Percentiles rank a stretch among this genome's conserved stretches.
Conservation (phyloP, 2,113 vertebrate species). For the Agelaius phoeniceus region DNA sequence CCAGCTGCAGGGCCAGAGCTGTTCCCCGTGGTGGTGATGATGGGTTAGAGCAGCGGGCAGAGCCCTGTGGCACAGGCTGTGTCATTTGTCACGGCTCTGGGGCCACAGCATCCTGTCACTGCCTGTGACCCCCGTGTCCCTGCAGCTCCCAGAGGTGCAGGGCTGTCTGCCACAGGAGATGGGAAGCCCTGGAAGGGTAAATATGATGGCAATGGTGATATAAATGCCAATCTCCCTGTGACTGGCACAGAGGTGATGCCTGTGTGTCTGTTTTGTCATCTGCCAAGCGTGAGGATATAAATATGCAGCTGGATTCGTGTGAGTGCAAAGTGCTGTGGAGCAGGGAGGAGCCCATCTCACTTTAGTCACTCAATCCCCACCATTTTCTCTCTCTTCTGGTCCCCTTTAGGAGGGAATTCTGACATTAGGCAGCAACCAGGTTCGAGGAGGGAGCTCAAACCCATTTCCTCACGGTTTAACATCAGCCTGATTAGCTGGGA, state of each 20-base stretch:
- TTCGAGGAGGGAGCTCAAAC: accelerated
- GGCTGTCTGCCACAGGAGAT: accelerated
- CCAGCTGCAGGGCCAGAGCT: not conserved
- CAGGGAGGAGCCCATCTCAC: not conserved
- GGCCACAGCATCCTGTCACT: not conserved
- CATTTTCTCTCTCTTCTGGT: not conserved
- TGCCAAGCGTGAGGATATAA: not conserved
- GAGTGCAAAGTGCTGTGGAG: not conserved
- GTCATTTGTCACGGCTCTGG: not conserved
- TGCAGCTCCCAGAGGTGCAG: not conserved
- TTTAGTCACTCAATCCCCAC: not conserved
- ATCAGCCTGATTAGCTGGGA: not conserved
- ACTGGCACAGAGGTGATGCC: not conserved
- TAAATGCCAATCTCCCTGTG: not conserved
- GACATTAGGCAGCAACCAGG: not conserved
- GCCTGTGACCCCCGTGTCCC: not conserved
- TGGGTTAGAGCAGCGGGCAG: not conserved
- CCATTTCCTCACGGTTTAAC: not conserved
- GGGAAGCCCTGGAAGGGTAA: not conserved
- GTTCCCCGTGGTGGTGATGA: not conserved
- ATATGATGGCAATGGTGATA: too few relatives aligned
- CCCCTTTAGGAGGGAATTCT: not conserved
- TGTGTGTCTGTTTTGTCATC: not conserved
- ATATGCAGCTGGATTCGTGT: not conserved
- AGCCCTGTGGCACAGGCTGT: not conserved